phyloP scores from a whole-genome alignment of 2,797 vertebrate species.

The Tiaroga cobitis region DNA sequence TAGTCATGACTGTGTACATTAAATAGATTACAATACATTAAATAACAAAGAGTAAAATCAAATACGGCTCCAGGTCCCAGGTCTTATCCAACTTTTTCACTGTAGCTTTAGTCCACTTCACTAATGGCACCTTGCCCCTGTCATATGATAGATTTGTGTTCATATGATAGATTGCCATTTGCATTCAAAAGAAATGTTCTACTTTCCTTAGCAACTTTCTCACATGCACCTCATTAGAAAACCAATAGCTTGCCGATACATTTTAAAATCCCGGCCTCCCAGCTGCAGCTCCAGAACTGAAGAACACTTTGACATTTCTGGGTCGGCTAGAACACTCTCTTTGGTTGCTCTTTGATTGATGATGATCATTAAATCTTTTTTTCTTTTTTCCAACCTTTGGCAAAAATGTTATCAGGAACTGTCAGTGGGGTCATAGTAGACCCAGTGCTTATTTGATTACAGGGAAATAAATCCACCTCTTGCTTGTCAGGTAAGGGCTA shows the following conservation, averaged over 20 bases:
- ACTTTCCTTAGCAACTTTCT: slow-evolving; percentile 43
- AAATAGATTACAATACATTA: not conserved
- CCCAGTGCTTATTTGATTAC: slow-evolving; percentile 43
- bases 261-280: slow-evolving; percentile 45
- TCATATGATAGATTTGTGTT: slow-evolving; percentile 30
- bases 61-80: not conserved
- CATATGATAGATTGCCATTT: slow-evolving; percentile 47
- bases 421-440: slow-evolving; percentile 35
- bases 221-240: slow-evolving; percentile 57
- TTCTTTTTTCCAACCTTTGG: slow-evolving; percentile 35
- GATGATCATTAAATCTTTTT: slow-evolving; percentile 58
- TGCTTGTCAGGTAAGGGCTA: slow-evolving; percentile 22
- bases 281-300: slow-evolving; percentile 42
- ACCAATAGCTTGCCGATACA: slow-evolving; percentile 54
- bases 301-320: slow-evolving; percentile 57
- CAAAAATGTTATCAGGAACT: slow-evolving; percentile 47
- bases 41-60: not conserved
- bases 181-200: slow-evolving; percentile 50
- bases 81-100: slow-evolving; percentile 21
- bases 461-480: slow-evolving; percentile 38
- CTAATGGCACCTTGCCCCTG: slow-evolving; percentile 32
- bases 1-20: not conserved
- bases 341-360: slow-evolving; percentile 60
- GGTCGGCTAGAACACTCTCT: slow-evolving; percentile 53
- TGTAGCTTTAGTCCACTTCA: slow-evolving; percentile 1